Evolutionary conservation across 2,113 vertebrate species (phyloP), one percentile per base, ranked within the genome.

Genomic region (Opisthocomus hoazin): DNA sequence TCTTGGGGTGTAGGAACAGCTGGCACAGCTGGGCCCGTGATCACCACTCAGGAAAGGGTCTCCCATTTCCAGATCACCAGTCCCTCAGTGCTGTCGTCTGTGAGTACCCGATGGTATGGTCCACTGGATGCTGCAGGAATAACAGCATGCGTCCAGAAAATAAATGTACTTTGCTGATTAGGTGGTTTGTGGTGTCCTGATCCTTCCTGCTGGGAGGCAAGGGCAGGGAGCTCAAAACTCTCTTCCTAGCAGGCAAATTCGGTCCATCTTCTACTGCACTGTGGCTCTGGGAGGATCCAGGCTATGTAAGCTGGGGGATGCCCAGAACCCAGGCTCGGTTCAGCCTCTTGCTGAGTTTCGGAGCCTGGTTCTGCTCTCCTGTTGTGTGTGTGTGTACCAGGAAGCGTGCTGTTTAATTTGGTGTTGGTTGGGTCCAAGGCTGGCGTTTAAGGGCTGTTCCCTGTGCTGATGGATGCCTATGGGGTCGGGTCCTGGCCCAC

Each of bases 31-130:
- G 88, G 12, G 6, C 6, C 27, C 32, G 7, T 1, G 5, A 51
- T 66, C n/a, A 78, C 46, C 0, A 0, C 27, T 70, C 1, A 3
- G 76, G 56, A 60, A 70, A 41, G 22, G 11, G 10, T 81, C 32
- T 87, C 22, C 12, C 22, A 6, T 87, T 84, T 71, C 69, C 43
- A 84, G 12, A 36, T 76, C 24, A 34, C 17, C 0, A 2, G 15
- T 76, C 48, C 29, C 23, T 56, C 58, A 21, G 41, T 66, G 65
- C 22, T 82, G 22, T 46, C 4, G 1, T 63, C 61, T 41, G 15
- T 6, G 11, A 43, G 23, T 66, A 30, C 16, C 14, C 54, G 45
- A 14, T n/a, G 41, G 26, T 46, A 30, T 45, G 56, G 39, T 29
- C 61, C 9, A 0, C 51, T 91, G 63, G 75, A 32, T 78, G 54